These are phyloP conservation scores for Orthonyx spaldingii DNA, from an alignment of 2,113 vertebrate genomes.

Conservation along the genomic window DNA sequence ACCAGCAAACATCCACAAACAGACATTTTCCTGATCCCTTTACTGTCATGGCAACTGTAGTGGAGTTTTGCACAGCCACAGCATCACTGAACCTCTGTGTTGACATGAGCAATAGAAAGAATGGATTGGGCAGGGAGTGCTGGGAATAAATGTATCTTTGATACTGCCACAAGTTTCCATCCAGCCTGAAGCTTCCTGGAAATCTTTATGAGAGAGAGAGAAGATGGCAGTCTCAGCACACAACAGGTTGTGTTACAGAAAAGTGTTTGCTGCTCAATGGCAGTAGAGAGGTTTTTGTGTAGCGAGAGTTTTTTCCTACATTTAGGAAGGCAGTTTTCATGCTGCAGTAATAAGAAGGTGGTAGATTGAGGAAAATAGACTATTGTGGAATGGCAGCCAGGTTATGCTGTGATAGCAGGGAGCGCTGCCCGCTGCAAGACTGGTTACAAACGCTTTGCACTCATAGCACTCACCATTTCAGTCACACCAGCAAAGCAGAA, in stretches of 20 bases:
- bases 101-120: not conserved
- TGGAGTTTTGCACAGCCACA: not conserved
- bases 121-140: not conserved
- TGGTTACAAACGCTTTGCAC: not conserved
- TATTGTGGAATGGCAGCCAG: not conserved
- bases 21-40: not conserved
- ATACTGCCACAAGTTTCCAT: not conserved
- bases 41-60: not conserved
- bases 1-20: not conserved
- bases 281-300: not conserved
- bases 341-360: not conserved
- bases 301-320: not conserved
- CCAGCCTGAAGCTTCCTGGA: not conserved
- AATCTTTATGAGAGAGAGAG: not conserved
- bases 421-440: not conserved
- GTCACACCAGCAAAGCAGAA: not conserved
- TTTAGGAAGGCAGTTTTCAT: not conserved
- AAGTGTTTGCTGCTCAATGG: not conserved
- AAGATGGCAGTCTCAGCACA: not conserved
- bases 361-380: not conserved
- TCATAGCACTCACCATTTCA: not conserved
- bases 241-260: not conserved
- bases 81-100: not conserved
- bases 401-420: no score
- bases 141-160: not conserved